Percentiles rank a stretch among this genome's conserved stretches.
Conservation (phyloP, 1,140 invertebrate genomes). For the Philaenus spumarius region DNA sequence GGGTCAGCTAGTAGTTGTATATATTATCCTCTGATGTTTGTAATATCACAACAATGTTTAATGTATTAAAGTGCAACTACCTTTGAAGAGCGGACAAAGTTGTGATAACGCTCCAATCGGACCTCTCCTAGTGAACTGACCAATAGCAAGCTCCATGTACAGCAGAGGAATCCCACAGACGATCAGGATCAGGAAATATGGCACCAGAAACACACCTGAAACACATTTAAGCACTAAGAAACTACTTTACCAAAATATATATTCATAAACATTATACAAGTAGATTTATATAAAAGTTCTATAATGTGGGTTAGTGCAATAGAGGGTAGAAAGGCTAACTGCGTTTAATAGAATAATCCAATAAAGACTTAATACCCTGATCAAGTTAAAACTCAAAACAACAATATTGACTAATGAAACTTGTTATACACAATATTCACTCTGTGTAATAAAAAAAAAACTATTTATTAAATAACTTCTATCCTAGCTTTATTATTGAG, state of each 20-base stretch:
- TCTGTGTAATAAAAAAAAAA: too few relatives aligned
- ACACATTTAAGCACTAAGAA: slow-evolving; percentile 16
- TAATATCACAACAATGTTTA: neutral
- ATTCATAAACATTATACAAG: neutral
- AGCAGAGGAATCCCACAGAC: slow-evolving; percentile 72
- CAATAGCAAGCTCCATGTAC: slow-evolving; percentile 78
- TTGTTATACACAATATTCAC: too few relatives aligned
- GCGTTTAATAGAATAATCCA: too few relatives aligned
- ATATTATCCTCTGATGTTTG: neutral
- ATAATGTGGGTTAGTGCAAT: too few relatives aligned
- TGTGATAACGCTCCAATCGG: slow-evolving; percentile 76
- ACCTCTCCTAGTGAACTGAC: slow-evolving; percentile 73
- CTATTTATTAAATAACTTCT: too few relatives aligned
- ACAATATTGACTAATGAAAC: too few relatives aligned
- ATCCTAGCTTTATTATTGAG: too few relatives aligned
- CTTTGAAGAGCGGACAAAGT: slow-evolving; percentile 79
- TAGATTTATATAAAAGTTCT: neutral
- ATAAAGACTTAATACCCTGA: too few relatives aligned
- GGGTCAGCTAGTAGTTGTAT: too few relatives aligned
- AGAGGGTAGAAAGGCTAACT: too few relatives aligned
- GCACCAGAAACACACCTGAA: slow-evolving; percentile 77
- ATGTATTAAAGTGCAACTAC: slow-evolving; percentile 39
- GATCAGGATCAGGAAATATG: slow-evolving; percentile 73
- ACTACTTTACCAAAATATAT: neutral
- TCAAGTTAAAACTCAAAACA: too few relatives aligned